phyloP scores from a whole-genome alignment of 1,140 invertebrate species.

The Heterodera schachtii region DNA sequence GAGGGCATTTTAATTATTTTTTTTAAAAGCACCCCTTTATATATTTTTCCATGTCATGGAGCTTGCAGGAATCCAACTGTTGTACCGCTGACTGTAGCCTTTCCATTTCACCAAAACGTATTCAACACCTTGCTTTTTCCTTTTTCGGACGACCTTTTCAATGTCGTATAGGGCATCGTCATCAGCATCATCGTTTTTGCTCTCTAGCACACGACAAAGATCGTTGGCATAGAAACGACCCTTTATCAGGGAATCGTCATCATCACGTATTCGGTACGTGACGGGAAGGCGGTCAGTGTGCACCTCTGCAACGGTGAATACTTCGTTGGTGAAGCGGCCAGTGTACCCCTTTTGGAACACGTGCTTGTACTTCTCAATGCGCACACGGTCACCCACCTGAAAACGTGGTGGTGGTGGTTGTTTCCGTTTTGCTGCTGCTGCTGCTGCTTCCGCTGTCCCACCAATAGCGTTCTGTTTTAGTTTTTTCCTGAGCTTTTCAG shows the following conservation, averaged over 20 bases:
- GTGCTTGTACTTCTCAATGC: too few relatives aligned
- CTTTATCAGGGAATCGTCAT: constrained; percentile 2
- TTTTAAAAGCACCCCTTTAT: too few relatives aligned
- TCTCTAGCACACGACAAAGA: constrained; percentile 47
- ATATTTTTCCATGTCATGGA: too few relatives aligned
- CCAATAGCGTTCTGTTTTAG: background rate
- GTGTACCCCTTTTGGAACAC: too few relatives aligned
- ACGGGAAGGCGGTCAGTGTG: background rate
- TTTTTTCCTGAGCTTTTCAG: constrained; percentile 5
- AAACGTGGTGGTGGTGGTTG: background rate
- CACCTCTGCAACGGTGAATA: too few relatives aligned
- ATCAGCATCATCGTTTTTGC: background rate
- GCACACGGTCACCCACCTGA: constrained; percentile 24
- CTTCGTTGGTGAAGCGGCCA: too few relatives aligned
- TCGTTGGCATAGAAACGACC: constrained; percentile 35
- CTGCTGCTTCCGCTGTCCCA: too few relatives aligned
- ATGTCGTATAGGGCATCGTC: constrained; percentile 9
- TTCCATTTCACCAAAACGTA: background rate
- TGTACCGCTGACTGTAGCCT: background rate
- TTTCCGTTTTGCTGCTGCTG: too few relatives aligned
- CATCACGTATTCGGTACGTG: constrained; percentile 7
- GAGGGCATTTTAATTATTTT: too few relatives aligned
- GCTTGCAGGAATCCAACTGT: too few relatives aligned
- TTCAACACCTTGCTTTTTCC: background rate
- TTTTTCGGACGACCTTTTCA: constrained; percentile 15